Conservation (phyloP, 2,113 vertebrate species). For the Hippoglossus stenolepis region DNA sequence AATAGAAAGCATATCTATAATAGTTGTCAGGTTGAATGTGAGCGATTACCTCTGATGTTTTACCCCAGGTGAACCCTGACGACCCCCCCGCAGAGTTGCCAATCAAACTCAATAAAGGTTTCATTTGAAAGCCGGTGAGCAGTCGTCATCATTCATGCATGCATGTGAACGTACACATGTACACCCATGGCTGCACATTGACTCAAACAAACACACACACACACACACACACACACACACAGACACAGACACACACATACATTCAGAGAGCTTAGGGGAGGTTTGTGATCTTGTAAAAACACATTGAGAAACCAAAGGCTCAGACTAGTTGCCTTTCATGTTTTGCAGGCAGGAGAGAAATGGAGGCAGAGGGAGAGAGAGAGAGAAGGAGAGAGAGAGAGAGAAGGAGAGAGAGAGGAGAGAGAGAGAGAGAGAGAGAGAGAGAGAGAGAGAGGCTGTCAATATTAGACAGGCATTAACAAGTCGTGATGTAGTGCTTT, state of each 20-base stretch:
- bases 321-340: slow-evolving; percentile 60
- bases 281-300: slow-evolving; percentile 78
- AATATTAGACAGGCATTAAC: slow-evolving; percentile 62
- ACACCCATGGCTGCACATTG: slow-evolving; percentile 46
- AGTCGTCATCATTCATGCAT: slow-evolving; percentile 44
- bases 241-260: too few species aligned
- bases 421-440: not conserved
- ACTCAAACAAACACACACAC: slow-evolving; percentile 41
- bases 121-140: slow-evolving; percentile 38
- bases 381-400: not conserved
- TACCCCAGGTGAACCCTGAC: slow-evolving; percentile 16
- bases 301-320: slow-evolving; percentile 58
- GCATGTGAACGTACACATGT: slow-evolving; percentile 31
- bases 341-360: slow-evolving; percentile 27
- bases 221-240: too few species aligned
- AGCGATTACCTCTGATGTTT: slow-evolving; percentile 20
- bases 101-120: slow-evolving; percentile 50
- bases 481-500: slow-evolving; percentile 48
- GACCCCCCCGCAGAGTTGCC: slow-evolving; percentile 19
- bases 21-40: slow-evolving; percentile 32
- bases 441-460: slow-evolving; percentile 23
- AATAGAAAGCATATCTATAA: slow-evolving; percentile 20
- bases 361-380: not conserved
- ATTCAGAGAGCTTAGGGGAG: slow-evolving; percentile 59
- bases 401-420: not conserved